Percentiles rank a stretch among this genome's conserved stretches.
These are phyloP conservation scores for Drosophila meridionalis DNA, from an alignment of 2,888 invertebrate genomes.

Conservation along the genomic window DNA sequence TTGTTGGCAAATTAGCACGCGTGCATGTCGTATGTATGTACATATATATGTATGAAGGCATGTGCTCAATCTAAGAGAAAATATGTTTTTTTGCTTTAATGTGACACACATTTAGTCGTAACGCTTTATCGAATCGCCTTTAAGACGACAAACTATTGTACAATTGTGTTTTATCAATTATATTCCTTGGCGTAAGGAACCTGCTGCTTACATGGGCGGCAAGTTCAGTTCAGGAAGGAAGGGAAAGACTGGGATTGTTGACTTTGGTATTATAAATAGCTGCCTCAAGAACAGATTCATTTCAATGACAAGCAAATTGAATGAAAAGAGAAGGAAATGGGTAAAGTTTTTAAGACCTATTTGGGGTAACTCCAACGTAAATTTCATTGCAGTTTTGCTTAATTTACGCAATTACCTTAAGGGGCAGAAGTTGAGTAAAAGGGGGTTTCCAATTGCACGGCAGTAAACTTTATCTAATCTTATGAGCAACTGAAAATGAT, in stretches of 20 bases:
- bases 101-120: conserved; percentile 31
- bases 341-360: neutral
- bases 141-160: neutral
- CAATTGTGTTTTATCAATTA: neutral
- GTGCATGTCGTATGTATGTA: neutral
- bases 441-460: too few species aligned
- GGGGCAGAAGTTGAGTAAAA: too few species aligned
- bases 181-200: neutral
- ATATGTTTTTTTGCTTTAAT: conserved; percentile 12
- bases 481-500: too few species aligned
- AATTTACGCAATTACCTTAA: too few species aligned
- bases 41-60: neutral
- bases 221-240: conserved; percentile 12
- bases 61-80: conserved; percentile 1
- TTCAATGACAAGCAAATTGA: conserved; percentile 18
- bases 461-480: too few species aligned
- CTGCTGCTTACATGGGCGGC: neutral
- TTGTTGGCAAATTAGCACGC: conserved; percentile 53
- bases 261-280: conserved; percentile 64
- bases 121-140: conserved; percentile 2
- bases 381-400: neutral
- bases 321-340: conserved; percentile 7
- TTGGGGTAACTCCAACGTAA: neutral
- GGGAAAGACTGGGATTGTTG: conserved; percentile 51
- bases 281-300: conserved; percentile 34